Conservation (phyloP, 2,888 invertebrate species). For the Oeneis ivallda region DNA sequence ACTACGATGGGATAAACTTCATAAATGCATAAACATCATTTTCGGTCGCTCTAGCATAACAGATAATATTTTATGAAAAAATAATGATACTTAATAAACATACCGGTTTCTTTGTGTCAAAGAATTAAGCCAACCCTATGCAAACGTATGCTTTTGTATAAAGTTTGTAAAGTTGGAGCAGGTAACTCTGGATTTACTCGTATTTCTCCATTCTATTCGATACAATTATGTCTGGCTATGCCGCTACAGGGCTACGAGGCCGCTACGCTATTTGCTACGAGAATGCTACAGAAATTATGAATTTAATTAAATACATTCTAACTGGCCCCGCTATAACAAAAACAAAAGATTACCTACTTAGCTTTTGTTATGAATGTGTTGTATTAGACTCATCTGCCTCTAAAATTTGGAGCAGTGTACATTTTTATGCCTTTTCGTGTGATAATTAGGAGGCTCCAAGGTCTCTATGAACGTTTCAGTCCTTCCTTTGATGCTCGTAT, state of each 20-base stretch:
- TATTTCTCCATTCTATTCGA: slow-evolving; percentile 11
- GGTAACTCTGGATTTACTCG: background rate
- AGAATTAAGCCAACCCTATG: background rate
- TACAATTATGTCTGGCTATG: background rate
- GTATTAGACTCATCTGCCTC: no score
- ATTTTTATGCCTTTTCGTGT: no score
- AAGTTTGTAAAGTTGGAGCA: background rate
- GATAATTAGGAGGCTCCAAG: no score
- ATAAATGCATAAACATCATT: no score
- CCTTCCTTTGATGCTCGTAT: no score
- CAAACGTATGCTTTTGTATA: background rate
- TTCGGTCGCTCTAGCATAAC: background rate
- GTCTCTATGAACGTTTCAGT: no score
- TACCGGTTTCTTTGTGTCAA: background rate
- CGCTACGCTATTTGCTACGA: slow-evolving; percentile 1
- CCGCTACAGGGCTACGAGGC: background rate
- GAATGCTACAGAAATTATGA: slow-evolving; percentile 3
- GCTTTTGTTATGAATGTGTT: no score
- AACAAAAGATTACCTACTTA: no score
- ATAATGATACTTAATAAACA: no score
- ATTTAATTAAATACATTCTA: background rate
- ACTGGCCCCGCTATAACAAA: background rate
- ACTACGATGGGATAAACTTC: no score
- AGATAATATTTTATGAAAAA: no score
- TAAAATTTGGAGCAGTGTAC: no score